Evolutionary conservation across 2,888 invertebrate genomes (phyloP).

Genomic region (Oeneis ivallda): DNA sequence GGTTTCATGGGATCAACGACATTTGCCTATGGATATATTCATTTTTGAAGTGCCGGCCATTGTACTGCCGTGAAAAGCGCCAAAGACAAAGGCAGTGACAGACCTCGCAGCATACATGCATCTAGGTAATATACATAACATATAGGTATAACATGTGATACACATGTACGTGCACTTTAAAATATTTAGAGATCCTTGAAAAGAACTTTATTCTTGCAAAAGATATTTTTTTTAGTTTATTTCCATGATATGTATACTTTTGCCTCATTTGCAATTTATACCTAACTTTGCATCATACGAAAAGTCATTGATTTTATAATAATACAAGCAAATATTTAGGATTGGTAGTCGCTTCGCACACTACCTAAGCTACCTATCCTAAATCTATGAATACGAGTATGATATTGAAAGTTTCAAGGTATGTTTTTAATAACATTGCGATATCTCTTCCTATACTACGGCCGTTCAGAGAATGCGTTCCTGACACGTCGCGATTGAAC

Average conservation of each 20-base stretch:
- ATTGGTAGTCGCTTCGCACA: no score
- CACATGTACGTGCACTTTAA: slow-evolving; percentile 14
- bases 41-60: slow-evolving; percentile 55
- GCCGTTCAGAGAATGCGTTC: no score
- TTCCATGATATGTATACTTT: background rate
- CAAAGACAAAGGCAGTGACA: slow-evolving; percentile 54
- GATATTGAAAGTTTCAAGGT: no score
- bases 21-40: slow-evolving; percentile 43
- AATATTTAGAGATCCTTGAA: background rate
- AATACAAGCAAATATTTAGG: no score
- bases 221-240: background rate
- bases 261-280: background rate
- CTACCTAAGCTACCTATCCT: no score
- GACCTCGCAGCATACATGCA: slow-evolving; percentile 33
- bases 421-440: no score
- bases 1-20: slow-evolving; percentile 23
- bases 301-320: no score
- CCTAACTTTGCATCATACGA: background rate
- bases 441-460: no score
- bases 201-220: background rate
- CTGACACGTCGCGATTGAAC: no score
- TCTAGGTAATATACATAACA: slow-evolving; percentile 25
- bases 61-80: slow-evolving; percentile 60
- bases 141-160: slow-evolving; percentile 17
- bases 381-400: no score